Conservation (phyloP, 2,113 vertebrate genomes). For the Ailuropoda melanoleuca region DNA sequence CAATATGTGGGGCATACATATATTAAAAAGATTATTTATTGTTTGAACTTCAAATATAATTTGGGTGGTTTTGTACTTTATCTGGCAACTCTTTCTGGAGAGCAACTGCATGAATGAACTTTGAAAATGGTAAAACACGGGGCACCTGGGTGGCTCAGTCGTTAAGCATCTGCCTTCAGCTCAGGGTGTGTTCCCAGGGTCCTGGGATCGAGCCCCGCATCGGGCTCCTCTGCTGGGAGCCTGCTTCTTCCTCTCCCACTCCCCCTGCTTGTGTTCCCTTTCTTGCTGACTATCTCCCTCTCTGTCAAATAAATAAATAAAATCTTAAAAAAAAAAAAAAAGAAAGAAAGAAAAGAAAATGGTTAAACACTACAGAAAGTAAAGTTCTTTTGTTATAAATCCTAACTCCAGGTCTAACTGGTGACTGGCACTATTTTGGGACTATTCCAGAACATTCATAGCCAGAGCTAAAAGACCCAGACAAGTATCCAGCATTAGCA, state of each 20-base stretch:
- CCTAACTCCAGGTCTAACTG: not conserved
- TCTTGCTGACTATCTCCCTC: no score
- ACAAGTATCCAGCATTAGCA: not conserved
- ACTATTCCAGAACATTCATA: not conserved
- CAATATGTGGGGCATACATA: not conserved
- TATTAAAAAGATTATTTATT: not conserved
- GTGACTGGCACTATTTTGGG: not conserved
- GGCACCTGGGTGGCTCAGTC: no score
- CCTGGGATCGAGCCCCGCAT: no score
- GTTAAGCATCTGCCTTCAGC: no score
- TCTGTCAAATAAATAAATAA: no score
- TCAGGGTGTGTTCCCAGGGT: no score
- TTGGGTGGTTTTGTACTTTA: not conserved
- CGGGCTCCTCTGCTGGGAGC: no score
- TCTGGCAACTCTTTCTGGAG: not conserved
- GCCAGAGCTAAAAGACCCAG: not conserved
- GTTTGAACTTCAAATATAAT: conserved; percentile 14
- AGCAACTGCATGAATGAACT: not conserved
- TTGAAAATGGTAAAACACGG: not conserved
- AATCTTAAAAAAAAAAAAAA: no score
- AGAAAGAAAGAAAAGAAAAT: not conserved
- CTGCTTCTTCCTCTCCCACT: no score
- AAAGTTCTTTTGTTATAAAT: not conserved
- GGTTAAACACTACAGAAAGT: not conserved
- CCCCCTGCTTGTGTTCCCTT: no score